A percentile compares a stretch with the other conserved stretches of the same genome.
phyloP scores from a whole-genome alignment of 2,888 invertebrate species.

The Liodrosophila aerea region DNA sequence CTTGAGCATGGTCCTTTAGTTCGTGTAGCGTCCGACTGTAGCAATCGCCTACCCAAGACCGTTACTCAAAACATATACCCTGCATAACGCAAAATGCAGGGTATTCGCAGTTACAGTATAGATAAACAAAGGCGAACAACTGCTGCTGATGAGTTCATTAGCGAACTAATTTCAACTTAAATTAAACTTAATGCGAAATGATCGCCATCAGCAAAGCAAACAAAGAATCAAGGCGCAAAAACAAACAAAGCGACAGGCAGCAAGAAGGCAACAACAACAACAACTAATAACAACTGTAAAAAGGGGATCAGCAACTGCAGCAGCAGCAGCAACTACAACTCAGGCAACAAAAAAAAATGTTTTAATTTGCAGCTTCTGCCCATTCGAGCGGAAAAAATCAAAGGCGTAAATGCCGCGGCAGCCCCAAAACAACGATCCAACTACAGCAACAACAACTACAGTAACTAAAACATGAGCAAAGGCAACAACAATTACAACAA shows the following conservation, averaged over 20 bases:
- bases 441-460: constrained; percentile 34
- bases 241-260: constrained; percentile 40
- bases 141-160: constrained; percentile 80
- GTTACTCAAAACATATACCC: neutral
- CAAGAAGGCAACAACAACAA: constrained; percentile 9
- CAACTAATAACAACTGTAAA: constrained; percentile 42
- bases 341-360: constrained; percentile 54
- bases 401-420: constrained; percentile 71
- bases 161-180: constrained; percentile 80
- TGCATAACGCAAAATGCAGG: neutral
- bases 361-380: constrained; percentile 80
- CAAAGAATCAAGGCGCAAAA: constrained; percentile 67
- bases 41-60: too few species aligned
- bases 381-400: constrained; percentile 74
- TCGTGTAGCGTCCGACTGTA: neutral
- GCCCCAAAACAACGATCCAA: constrained; percentile 43
- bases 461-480: constrained; percentile 14
- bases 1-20: neutral
- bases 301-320: constrained; percentile 31
- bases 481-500: constrained; percentile 13
- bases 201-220: constrained; percentile 77
- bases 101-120: constrained; percentile 2
- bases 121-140: constrained; percentile 41
- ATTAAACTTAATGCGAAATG: constrained; percentile 80
- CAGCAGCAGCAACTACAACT: constrained; percentile 14